Conservation (phyloP, 1,140 invertebrate genomes). For the Anastrepha obliqua region DNA sequence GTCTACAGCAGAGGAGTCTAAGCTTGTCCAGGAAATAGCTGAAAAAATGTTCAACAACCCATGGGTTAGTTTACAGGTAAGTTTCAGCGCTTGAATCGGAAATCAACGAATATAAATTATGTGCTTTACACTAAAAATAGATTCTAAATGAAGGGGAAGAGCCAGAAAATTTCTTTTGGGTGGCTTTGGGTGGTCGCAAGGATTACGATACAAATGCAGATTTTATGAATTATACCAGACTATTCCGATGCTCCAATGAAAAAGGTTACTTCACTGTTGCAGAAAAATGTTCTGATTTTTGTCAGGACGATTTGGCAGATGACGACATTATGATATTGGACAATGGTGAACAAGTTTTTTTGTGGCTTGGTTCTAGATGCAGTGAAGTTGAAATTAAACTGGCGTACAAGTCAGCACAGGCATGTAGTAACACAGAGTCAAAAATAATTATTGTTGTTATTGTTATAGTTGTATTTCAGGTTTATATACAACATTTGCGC, state of each 20-base stretch:
- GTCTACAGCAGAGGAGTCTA: conserved; percentile 90
- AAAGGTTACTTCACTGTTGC: conserved; percentile 99
- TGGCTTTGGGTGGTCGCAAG: conserved; percentile 94
- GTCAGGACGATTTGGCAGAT: conserved; percentile 99
- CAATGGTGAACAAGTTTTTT: conserved; percentile 97
- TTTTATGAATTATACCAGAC: conserved; percentile 94
- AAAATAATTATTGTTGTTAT: conserved; percentile 4
- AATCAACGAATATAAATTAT: not conserved
- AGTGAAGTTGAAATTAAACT: conserved; percentile 99
- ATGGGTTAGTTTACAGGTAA: conserved; percentile 87
- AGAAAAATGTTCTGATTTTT: conserved; percentile 99
- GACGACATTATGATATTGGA: conserved; percentile 99
- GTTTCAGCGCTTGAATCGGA: not conserved
- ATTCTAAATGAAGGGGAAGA: conserved; percentile 97
- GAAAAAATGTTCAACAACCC: conserved; percentile 94
- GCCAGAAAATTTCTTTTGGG: conserved; percentile 99
- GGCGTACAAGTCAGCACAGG: conserved; percentile 98
- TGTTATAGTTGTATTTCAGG: conserved; percentile 76
- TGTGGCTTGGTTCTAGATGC: conserved; percentile 97
- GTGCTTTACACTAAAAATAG: conserved; percentile 70
- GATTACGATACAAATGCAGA: conserved; percentile 93
- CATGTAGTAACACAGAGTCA: conserved; percentile 72
- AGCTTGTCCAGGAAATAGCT: conserved; percentile 93
- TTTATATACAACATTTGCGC: conserved; percentile 98
- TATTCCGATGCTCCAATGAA: conserved; percentile 99